phyloP scores from a whole-genome alignment of 2,113 vertebrate species.

The Paracanthobrama guichenoti region DNA sequence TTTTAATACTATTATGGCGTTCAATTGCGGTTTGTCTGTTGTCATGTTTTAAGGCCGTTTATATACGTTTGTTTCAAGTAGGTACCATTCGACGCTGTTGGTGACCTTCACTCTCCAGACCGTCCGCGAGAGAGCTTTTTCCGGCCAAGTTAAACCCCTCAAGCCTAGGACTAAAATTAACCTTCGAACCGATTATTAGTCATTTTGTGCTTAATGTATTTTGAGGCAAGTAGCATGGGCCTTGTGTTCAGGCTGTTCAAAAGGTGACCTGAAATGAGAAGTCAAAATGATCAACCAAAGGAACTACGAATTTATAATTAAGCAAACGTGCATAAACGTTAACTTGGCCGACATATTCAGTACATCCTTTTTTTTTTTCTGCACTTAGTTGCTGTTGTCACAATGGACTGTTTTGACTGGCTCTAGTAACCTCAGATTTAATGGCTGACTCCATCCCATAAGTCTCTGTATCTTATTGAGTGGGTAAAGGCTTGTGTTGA shows the following conservation, averaged over 20 bases:
- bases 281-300: neutral
- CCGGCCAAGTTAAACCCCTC: neutral
- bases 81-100: neutral
- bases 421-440: too few relatives aligned
- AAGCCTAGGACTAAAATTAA: neutral
- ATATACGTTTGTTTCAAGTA: neutral
- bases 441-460: neutral
- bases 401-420: neutral
- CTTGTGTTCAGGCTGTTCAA: neutral
- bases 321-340: too few relatives aligned
- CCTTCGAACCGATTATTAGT: neutral
- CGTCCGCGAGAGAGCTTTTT: too few relatives aligned
- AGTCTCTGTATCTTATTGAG: neutral
- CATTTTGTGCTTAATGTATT: neutral
- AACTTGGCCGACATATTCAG: too few relatives aligned
- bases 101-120: constrained; percentile 43
- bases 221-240: neutral
- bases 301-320: neutral
- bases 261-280: neutral
- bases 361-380: too few relatives aligned
- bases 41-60: neutral
- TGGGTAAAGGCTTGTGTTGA: neutral
- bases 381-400: neutral
- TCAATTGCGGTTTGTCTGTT: too few relatives aligned
- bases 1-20: neutral